Percentiles rank a stretch among this genome's conserved stretches.
Conservation (phyloP, 2,888 invertebrate species). For the Brenthis ino region DNA sequence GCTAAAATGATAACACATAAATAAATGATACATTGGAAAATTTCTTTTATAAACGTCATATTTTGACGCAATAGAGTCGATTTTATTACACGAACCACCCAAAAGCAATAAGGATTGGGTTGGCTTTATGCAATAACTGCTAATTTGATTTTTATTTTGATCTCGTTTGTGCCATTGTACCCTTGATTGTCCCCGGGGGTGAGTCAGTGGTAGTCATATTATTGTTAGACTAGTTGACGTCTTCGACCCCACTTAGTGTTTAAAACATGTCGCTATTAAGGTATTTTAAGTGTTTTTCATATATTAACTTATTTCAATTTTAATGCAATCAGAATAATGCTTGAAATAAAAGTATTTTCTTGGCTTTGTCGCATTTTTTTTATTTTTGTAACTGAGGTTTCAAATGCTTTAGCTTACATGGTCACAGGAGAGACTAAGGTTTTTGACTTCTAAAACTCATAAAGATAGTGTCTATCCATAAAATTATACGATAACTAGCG, state of each 20-base stretch:
- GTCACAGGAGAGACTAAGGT: too few species aligned
- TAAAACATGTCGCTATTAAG: too few species aligned
- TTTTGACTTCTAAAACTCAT: too few species aligned
- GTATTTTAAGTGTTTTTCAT: not conserved
- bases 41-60: not conserved
- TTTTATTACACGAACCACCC: constrained; percentile 35
- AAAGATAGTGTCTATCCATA: too few species aligned
- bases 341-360: too few species aligned
- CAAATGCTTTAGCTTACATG: too few species aligned
- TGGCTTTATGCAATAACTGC: constrained; percentile 49
- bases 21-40: too few species aligned
- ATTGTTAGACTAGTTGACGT: constrained; percentile 15
- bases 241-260: not conserved
- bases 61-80: constrained; percentile 13
- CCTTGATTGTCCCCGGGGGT: constrained; percentile 60
- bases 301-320: not conserved
- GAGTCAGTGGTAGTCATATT: constrained; percentile 40
- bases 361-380: too few species aligned
- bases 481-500: too few species aligned
- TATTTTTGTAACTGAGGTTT: too few species aligned
- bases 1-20: too few species aligned
- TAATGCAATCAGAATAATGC: too few species aligned
- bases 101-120: constrained; percentile 53
- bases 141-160: constrained; percentile 65
- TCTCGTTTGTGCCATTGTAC: constrained; percentile 58